Evolutionary conservation across 2,797 vertebrate species (phyloP), one percentile per base, ranked within the genome.

Genomic region (Cyprinodon diabolis): DNA sequence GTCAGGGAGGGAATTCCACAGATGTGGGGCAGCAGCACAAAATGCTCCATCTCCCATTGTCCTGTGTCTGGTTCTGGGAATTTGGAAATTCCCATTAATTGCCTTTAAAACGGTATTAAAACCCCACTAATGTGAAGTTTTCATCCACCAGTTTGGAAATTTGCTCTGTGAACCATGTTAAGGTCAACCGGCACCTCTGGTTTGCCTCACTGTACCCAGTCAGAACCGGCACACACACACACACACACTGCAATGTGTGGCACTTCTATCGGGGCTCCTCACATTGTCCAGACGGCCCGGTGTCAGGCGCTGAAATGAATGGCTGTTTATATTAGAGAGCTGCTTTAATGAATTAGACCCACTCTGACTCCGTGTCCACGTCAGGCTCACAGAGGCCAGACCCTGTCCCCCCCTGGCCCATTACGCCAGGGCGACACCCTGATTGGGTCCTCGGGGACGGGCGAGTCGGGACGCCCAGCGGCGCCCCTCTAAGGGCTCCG

Each of bases 261-360:
- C 94, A 89, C 90, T 87, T 94, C 93, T 92, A 94, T 95, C 90
- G 92, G 87, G 84, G 79, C 83, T 89, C 93, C 92, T 95, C 97
- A 99, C 96, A 98, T 97, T 98, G 96, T 96, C 97, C 98, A 99
- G 97, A 96, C 95, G 90, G 94, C 96, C 94, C 93, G 89, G 90
- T 97, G 97, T 97, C 97, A 96, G 95, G 90, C 94, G 91, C 93
- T 93, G 94, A 97, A 98, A 98, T 96, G 96, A 99, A 99, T 98
- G 97, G 95, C 96, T 99, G 97, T 99, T 98, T 99, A 98, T 98
- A 99, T 98, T 99, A 98, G 96, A 96, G 95, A 95, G 96, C 95
- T 95, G 95, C 94, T 97, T 98, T 99, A 99, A 99, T 99, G 97
- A 98, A 99, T 98, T 98, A 98, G 96, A 95, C 93, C 87, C 95